A percentile compares a stretch with the other conserved stretches of the same genome.
Conservation (phyloP, 2,797 vertebrate genomes). For the Poeciliopsis turneri region DNA sequence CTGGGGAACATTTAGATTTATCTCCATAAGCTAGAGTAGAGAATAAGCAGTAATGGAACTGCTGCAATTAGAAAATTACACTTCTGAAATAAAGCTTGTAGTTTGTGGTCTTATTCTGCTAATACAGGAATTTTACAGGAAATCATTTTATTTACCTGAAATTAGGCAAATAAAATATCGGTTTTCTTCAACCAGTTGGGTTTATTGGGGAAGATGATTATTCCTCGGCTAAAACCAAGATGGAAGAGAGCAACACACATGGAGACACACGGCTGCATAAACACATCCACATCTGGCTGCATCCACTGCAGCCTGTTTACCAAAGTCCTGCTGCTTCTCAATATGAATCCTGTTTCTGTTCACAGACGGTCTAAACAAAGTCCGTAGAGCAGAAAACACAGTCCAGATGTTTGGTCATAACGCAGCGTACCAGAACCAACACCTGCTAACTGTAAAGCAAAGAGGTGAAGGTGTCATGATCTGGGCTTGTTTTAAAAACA, state of each 20-base stretch:
- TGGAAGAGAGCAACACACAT: neutral
- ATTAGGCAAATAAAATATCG: neutral
- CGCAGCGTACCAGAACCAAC: no score
- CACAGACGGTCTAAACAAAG: no score
- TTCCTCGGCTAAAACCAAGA: neutral
- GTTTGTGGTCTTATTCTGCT: neutral
- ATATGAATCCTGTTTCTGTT: no score
- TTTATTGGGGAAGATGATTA: no score
- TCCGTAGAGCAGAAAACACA: no score
- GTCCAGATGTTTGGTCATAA: no score
- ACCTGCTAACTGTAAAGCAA: no score
- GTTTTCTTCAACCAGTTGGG: neutral
- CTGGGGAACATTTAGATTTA: constrained; percentile 11
- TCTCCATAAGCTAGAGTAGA: constrained; percentile 10
- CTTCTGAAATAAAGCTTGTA: neutral
- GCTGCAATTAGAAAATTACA: neutral
- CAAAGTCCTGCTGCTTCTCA: no score
- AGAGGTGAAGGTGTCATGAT: neutral
- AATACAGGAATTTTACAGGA: neutral
- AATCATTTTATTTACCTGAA: neutral
- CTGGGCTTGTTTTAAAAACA: neutral
- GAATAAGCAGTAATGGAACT: neutral
- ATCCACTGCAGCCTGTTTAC: neutral
- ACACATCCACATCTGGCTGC: neutral
- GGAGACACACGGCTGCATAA: neutral